These are phyloP conservation scores for Hipposideros larvatus DNA, from an alignment of 2,797 vertebrate genomes.

Conservation along the genomic window DNA sequence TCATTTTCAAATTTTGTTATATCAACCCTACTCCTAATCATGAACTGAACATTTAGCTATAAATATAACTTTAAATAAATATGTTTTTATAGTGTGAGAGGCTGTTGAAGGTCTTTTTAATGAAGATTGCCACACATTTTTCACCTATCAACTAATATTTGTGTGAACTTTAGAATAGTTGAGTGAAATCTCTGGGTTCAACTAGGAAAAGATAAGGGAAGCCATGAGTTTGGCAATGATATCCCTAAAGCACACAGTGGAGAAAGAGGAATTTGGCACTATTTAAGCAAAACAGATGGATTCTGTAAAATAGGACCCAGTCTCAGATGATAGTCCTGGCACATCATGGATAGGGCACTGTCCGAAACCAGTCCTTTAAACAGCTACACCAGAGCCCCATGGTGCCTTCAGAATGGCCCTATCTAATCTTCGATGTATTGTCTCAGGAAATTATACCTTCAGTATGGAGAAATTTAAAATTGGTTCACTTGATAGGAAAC, in stretches of 20 bases:
- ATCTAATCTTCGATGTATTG: neutral
- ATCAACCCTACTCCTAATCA: neutral
- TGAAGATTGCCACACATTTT: neutral
- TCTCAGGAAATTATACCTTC: conserved; percentile 3
- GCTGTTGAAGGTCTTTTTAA: neutral
- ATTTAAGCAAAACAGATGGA: neutral
- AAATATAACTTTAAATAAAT: conserved; percentile 20
- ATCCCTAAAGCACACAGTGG: neutral
- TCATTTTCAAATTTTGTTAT: conserved; percentile 52
- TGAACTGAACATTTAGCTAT: neutral
- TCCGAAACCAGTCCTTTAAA: neutral
- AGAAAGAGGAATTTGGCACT: neutral
- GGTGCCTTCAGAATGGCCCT: neutral
- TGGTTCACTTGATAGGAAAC: conserved; percentile 56
- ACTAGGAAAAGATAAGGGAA: neutral
- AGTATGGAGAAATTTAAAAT: conserved; percentile 49
- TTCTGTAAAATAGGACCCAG: neutral
- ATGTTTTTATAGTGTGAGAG: neutral
- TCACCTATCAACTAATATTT: neutral
- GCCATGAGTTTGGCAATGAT: neutral
- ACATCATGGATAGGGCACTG: neutral
- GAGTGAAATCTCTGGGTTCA: neutral
- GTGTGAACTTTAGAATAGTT: neutral
- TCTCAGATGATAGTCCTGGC: neutral
- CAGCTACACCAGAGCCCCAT: neutral